These are phyloP conservation scores for Drosophila mimica DNA, from an alignment of 2,888 invertebrate species.

Conservation along the genomic window DNA sequence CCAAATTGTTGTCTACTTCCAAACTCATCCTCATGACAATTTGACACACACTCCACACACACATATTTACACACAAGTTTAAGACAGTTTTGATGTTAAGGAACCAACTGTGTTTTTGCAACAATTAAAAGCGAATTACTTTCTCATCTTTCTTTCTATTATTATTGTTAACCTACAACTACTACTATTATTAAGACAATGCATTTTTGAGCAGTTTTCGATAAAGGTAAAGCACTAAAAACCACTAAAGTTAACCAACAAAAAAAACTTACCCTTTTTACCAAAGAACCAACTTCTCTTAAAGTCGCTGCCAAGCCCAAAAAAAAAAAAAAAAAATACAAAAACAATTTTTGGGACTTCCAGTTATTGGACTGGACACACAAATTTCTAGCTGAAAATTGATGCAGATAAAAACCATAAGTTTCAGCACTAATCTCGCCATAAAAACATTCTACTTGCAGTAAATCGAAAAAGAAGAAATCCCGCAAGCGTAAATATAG, in stretches of 20 bases:
- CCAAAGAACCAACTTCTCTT: slow-evolving; percentile 22
- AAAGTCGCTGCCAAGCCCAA: slow-evolving; percentile 40
- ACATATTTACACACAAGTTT: slow-evolving; percentile 37
- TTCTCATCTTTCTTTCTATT: slow-evolving; percentile 85
- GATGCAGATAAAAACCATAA: not conserved
- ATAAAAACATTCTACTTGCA: slow-evolving; percentile 71
- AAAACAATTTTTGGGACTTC: slow-evolving; percentile 2
- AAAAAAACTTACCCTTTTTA: slow-evolving; percentile 13
- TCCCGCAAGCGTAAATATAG: slow-evolving; percentile 86
- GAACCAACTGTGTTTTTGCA: slow-evolving; percentile 65
- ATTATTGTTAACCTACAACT: slow-evolving; percentile 76
- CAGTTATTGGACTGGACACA: slow-evolving; percentile 31
- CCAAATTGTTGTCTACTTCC: slow-evolving; percentile 31
- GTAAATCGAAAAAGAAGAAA: slow-evolving; percentile 87
- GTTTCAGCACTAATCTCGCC: slow-evolving; percentile 18
- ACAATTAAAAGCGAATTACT: slow-evolving; percentile 84
- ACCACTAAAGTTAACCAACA: slow-evolving; percentile 64
- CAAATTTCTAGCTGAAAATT: slow-evolving; percentile 19
- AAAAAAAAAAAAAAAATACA: not conserved
- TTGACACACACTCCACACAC: slow-evolving; percentile 19
- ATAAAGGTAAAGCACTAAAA: slow-evolving; percentile 84
- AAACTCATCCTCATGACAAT: slow-evolving; percentile 13
- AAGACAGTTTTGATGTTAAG: slow-evolving; percentile 57
- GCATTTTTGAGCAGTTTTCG: slow-evolving; percentile 84
- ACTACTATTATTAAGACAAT: slow-evolving; percentile 81